Conservation (phyloP, 2,113 vertebrate species). For the Caretta caretta region DNA sequence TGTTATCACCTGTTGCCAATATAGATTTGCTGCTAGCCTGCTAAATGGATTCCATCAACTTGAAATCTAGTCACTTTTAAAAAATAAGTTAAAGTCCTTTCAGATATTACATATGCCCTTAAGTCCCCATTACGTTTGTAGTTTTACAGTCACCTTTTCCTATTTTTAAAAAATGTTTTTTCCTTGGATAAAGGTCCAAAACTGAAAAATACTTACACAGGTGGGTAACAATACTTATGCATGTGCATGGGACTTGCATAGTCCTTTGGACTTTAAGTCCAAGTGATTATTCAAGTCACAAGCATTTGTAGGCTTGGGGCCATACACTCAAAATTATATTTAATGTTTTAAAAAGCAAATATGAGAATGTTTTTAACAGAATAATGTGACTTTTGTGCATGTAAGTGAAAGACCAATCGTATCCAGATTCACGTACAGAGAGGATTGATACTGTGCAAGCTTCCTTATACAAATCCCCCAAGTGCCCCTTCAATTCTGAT, state of each 20-base stretch:
- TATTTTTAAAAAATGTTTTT: not conserved
- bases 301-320: not conserved
- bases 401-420: not conserved
- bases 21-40: no score
- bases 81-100: not conserved
- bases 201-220: not conserved
- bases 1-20: not conserved
- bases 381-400: not conserved
- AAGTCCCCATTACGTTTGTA: not conserved
- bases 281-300: not conserved
- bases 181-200: not conserved
- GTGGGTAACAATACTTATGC: not conserved
- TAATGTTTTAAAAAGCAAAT: not conserved
- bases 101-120: not conserved
- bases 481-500: not conserved
- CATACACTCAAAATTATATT: not conserved
- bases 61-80: not conserved
- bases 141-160: not conserved
- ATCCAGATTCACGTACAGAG: rapidly evolving
- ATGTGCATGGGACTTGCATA: no score
- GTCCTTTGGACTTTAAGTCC: no score
- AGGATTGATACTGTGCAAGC: not conserved
- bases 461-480: not conserved
- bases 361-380: not conserved
- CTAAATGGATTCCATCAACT: not conserved